phyloP scores from a whole-genome alignment of 2,888 invertebrate genomes.

The Eupsilia transversa region DNA sequence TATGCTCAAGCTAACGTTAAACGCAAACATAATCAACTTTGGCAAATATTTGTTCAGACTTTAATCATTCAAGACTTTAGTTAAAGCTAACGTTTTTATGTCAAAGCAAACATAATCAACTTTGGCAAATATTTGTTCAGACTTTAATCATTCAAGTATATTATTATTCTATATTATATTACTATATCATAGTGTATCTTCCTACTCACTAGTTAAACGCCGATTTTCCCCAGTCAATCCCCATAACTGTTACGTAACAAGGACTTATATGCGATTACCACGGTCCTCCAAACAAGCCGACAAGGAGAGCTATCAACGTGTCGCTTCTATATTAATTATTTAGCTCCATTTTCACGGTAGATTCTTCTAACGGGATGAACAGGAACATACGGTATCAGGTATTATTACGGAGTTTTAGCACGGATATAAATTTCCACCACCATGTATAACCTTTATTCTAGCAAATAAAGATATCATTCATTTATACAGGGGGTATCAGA shows the following conservation, averaged over 20 bases:
- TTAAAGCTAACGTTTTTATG: too few species aligned
- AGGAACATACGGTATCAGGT: constrained; percentile 51
- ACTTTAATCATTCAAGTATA: too few species aligned
- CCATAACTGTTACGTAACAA: constrained; percentile 55
- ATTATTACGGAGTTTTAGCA: constrained; percentile 21
- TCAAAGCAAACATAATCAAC: too few species aligned
- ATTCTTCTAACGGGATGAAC: constrained; percentile 53
- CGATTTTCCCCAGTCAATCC: constrained; percentile 45
- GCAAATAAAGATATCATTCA: too few species aligned
- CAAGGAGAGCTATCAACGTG: constrained; percentile 49
- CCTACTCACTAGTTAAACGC: constrained; percentile 15
- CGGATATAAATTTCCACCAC: not conserved
- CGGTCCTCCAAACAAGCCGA: constrained; percentile 53
- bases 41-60: too few species aligned
- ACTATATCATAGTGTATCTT: not conserved
- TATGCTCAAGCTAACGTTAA: too few species aligned
- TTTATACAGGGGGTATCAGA: too few species aligned
- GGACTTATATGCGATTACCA: constrained; percentile 51
- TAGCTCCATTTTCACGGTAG: constrained; percentile 49
- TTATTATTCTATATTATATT: too few species aligned
- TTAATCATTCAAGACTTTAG: too few species aligned
- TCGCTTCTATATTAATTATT: constrained; percentile 56
- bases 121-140: too few species aligned
- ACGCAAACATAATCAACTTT: too few species aligned
- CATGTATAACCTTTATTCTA: too few species aligned